Conservation (phyloP, 2,113 vertebrate species). For the Isurus oxyrinchus region DNA sequence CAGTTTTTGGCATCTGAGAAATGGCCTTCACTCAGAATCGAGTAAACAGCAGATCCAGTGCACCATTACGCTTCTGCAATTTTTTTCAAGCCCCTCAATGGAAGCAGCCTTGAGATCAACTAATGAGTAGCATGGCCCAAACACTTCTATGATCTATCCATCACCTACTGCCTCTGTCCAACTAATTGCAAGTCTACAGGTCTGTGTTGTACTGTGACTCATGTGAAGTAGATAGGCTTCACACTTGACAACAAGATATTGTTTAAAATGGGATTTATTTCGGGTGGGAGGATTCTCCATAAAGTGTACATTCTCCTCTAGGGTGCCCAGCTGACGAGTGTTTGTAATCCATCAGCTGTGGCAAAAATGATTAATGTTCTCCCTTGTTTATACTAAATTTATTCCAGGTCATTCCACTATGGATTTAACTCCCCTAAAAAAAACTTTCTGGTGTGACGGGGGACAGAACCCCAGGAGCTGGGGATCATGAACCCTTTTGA, state of each 20-base stretch:
- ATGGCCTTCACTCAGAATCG: not conserved
- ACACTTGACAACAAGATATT: not conserved
- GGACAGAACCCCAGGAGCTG: not conserved
- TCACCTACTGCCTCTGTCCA: not conserved
- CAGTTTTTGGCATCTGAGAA: not conserved
- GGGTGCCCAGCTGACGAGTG: not conserved
- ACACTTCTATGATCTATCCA: not conserved
- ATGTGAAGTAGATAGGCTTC: not conserved
- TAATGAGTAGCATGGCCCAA: not conserved
- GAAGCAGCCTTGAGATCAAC: not conserved
- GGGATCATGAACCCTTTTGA: not conserved
- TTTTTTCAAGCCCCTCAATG: not conserved
- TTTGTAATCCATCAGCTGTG: not conserved
- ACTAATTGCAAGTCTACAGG: not conserved
- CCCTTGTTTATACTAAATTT: not conserved
- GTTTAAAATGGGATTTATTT: not conserved
- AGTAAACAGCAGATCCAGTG: not conserved
- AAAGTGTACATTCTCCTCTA: not conserved
- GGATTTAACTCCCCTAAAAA: not conserved
- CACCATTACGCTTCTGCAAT: not conserved
- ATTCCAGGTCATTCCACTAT: not conserved
- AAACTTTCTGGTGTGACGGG: not conserved
- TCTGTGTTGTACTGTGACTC: not conserved
- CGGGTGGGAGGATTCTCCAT: not conserved
- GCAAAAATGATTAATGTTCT: not conserved